Conservation (phyloP, 2,888 invertebrate species). For the Lydus trimaculatus region DNA sequence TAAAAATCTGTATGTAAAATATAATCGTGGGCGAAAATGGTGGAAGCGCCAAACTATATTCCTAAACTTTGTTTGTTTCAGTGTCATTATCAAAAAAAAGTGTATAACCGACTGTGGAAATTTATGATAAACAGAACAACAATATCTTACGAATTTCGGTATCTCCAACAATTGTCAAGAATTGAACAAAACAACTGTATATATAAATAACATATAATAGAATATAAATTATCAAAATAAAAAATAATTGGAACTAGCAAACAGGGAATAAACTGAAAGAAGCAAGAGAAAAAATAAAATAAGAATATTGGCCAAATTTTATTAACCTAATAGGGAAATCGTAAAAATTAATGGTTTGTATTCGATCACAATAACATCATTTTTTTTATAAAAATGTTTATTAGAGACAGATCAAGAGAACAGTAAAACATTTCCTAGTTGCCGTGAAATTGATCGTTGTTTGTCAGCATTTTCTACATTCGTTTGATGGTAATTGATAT, state of each 20-base stretch:
- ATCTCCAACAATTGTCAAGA: too few species aligned
- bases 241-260: neutral
- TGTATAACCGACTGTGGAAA: too few species aligned
- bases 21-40: too few species aligned
- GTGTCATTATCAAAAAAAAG: too few species aligned
- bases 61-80: too few species aligned
- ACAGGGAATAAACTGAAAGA: neutral
- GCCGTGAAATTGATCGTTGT: neutral
- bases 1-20: too few species aligned
- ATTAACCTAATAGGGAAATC: neutral
- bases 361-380: neutral
- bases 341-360: neutral
- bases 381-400: neutral
- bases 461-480: neutral
- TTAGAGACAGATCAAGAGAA: neutral
- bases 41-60: too few species aligned
- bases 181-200: neutral
- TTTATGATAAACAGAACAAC: neutral
- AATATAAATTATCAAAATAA: neutral
- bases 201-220: neutral
- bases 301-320: neutral
- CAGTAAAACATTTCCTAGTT: neutral
- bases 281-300: neutral
- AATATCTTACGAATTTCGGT: neutral
- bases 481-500: neutral